A percentile compares a stretch with the other conserved stretches of the same genome.
phyloP scores from a whole-genome alignment of 2,797 vertebrate genomes.

The Rhinichthys osculus region DNA sequence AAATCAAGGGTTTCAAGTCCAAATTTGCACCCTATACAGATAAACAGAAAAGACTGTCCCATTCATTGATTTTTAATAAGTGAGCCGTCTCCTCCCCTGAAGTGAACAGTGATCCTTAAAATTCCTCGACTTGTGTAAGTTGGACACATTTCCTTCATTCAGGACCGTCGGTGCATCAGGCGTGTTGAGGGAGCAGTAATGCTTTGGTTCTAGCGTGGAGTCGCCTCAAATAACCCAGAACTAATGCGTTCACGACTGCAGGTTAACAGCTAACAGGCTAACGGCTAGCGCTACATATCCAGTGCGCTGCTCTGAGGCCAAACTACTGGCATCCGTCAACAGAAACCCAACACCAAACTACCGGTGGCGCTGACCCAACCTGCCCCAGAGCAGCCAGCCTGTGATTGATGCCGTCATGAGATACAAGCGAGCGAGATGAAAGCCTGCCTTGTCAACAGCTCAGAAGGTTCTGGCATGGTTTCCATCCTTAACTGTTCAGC shows the following conservation, averaged over 20 bases:
- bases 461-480: constrained; percentile 25
- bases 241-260: constrained; percentile 18
- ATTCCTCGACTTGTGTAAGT: not conserved
- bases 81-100: not conserved
- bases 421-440: constrained; percentile 22
- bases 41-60: not conserved
- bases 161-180: not conserved
- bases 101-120: not conserved
- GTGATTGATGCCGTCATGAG: constrained; percentile 43
- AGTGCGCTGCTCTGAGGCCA: not conserved
- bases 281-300: constrained; percentile 7
- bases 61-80: constrained; percentile 2
- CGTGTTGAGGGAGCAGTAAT: constrained; percentile 4
- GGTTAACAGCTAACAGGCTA: not conserved
- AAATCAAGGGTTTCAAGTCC: not conserved
- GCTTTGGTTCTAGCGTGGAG: not conserved
- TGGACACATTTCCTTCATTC: not conserved
- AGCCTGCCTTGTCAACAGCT: constrained; percentile 42
- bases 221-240: constrained; percentile 40
- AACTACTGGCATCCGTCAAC: constrained; percentile 31
- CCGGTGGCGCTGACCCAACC: constrained; percentile 39
- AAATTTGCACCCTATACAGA: not conserved
- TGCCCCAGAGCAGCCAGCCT: constrained; percentile 31
- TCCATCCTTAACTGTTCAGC: constrained; percentile 39
- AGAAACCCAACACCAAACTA: constrained; percentile 37